Evolutionary conservation across 2,888 invertebrate species (phyloP), one percentile per base, ranked within the genome.

Genomic region (Drosophila colorata): DNA sequence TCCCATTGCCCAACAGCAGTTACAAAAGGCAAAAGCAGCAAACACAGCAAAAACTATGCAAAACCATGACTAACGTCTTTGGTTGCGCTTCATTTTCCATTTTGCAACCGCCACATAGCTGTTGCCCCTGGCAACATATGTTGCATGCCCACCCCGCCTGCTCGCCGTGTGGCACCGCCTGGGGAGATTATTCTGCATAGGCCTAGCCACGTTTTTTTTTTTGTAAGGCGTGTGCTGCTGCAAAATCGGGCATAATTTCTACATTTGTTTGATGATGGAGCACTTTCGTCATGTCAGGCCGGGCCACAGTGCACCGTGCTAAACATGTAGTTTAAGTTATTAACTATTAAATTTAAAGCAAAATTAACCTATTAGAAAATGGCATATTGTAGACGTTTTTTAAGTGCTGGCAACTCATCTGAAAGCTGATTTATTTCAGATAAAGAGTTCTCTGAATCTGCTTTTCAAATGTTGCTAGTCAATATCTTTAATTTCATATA

Each of bases 21-120:
- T 48, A 61, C 74, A 56, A 28, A 8, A 2, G 28, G 8, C 69
- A 71, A 38, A 57, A 56, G 59, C 65, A 56, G 58, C 58, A 51
- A 51, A 59, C 46, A 43, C 58, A 51, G 70, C 84, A 81, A 79
- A 85, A 85, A 87, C 87, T 87, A 87, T 87, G 87, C 78, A 83
- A 85, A 80, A 89, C 90, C 90, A 90, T 90, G 88, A 90, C 90
- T 90, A 90, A 90, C 84, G 71, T 81, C 78, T 88, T 89, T 89
- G 79, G 90, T 75, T 83, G 78, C 80, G 87, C 87, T 82, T 85
- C 76, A 86, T 85, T 73, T 80, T 82, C 78, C 82, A 77, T 77
- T 78, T 74, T 63, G 61, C 71, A 74, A 66, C 58, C 61, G 58
- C 47, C 49, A 13, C 40, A 31, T 13, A 16, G 44, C 43, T 53